phyloP scores from a whole-genome alignment of 2,888 invertebrate species.

The Lasioglossum leucozonium region DNA sequence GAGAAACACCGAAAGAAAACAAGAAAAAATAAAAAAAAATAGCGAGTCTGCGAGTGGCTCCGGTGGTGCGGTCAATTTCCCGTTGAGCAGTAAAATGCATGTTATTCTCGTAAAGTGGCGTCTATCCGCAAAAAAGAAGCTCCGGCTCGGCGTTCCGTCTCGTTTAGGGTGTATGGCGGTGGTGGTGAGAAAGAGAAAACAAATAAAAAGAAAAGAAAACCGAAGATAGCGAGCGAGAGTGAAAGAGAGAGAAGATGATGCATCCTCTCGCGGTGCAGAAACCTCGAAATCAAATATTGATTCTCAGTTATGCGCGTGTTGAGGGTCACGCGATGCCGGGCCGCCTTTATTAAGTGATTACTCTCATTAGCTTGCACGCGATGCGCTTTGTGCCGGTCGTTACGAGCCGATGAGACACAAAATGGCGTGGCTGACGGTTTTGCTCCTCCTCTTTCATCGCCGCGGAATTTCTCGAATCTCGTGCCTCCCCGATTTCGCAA shows the following conservation, averaged over 20 bases:
- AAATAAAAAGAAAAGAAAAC: not conserved
- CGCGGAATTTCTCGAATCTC: not conserved
- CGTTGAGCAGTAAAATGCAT: constrained; percentile 55
- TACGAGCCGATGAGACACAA: constrained; percentile 72
- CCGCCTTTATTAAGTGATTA: constrained; percentile 84
- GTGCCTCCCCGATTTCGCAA: not conserved
- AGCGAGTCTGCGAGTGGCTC: not conserved
- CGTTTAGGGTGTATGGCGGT: not conserved
- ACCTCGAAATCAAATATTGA: constrained; percentile 82
- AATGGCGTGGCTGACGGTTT: constrained; percentile 60
- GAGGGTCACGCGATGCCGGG: constrained; percentile 78
- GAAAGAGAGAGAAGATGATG: constrained; percentile 16
- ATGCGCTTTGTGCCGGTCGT: constrained; percentile 79
- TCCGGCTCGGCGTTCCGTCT: constrained; percentile 51
- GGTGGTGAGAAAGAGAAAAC: not conserved
- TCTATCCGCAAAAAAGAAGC: constrained; percentile 48
- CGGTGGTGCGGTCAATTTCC: constrained; percentile 22
- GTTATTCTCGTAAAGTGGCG: constrained; percentile 61
- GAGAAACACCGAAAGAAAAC: not conserved
- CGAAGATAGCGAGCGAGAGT: not conserved
- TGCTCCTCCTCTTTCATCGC: not conserved
- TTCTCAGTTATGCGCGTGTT: constrained; percentile 73
- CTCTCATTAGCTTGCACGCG: constrained; percentile 84
- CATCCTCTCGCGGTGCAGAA: constrained; percentile 61
- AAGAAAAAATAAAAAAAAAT: not conserved